Percentiles rank a stretch among this genome's conserved stretches.
Conservation (phyloP, 2,113 vertebrate species). For the Pipra filicauda region DNA sequence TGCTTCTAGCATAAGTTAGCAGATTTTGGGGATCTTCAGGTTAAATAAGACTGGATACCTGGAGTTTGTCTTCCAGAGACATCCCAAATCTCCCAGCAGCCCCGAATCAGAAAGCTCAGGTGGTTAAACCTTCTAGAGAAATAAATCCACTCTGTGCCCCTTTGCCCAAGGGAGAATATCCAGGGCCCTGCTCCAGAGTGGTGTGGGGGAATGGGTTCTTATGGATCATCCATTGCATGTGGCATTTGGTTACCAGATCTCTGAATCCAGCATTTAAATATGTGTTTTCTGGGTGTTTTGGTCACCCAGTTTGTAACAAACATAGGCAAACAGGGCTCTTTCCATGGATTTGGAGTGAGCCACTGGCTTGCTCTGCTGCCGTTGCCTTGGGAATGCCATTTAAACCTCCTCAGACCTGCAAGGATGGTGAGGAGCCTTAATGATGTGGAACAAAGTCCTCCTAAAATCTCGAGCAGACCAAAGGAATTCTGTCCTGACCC, state of each 20-base stretch:
- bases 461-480: background rate
- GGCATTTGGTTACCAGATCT: background rate
- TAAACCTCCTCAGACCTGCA: background rate
- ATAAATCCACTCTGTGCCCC: background rate
- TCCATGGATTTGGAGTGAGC: background rate
- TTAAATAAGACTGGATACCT: background rate
- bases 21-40: background rate
- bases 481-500: background rate
- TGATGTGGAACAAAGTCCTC: background rate
- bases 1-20: background rate
- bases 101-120: background rate
- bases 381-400: background rate
- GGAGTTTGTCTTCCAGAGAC: background rate
- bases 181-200: no score
- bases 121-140: background rate
- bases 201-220: background rate
- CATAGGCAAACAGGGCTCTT: background rate
- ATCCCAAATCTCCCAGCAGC: background rate
- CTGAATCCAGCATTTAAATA: background rate
- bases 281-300: background rate
- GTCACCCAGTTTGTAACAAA: background rate
- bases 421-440: background rate
- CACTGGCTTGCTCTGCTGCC: background rate
- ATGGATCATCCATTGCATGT: accelerated
- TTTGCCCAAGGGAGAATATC: accelerated